Conservation (phyloP, 2,797 vertebrate genomes). For the Danio albolineatus region DNA sequence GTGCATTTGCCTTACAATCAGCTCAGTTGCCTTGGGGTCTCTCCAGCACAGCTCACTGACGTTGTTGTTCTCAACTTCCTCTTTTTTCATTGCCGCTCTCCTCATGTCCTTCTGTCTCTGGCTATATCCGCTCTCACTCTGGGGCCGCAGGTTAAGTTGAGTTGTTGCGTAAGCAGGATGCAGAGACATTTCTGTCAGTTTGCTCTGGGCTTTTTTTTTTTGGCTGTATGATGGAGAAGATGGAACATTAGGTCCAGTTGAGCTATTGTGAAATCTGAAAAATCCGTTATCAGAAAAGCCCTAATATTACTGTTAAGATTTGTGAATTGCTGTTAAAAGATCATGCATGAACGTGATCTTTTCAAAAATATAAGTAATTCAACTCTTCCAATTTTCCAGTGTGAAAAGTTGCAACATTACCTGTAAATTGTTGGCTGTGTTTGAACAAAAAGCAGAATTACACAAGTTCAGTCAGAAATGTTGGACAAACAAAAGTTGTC, state of each 20-base stretch:
- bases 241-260: conserved; percentile 27
- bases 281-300: not conserved
- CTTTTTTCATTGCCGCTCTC: not conserved
- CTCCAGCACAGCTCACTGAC: conserved; percentile 3
- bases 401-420: too few relatives aligned
- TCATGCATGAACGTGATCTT: too few relatives aligned
- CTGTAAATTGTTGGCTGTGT: too few relatives aligned
- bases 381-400: too few relatives aligned
- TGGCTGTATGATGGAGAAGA: conserved; percentile 49
- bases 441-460: too few relatives aligned
- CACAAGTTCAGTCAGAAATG: too few relatives aligned
- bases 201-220: conserved; percentile 66
- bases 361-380: too few relatives aligned
- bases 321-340: not conserved
- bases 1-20: not conserved
- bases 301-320: not conserved
- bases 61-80: not conserved
- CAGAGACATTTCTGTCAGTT: conserved; percentile 41
- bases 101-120: conserved; percentile 7
- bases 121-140: conserved; percentile 10
- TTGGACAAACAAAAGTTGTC: too few relatives aligned
- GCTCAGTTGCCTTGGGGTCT: conserved; percentile 19
- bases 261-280: not conserved
- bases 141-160: conserved; percentile 27
- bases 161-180: conserved; percentile 28